phyloP scores from a whole-genome alignment of 2,113 vertebrate genomes.

The Corydoras maculifer region DNA sequence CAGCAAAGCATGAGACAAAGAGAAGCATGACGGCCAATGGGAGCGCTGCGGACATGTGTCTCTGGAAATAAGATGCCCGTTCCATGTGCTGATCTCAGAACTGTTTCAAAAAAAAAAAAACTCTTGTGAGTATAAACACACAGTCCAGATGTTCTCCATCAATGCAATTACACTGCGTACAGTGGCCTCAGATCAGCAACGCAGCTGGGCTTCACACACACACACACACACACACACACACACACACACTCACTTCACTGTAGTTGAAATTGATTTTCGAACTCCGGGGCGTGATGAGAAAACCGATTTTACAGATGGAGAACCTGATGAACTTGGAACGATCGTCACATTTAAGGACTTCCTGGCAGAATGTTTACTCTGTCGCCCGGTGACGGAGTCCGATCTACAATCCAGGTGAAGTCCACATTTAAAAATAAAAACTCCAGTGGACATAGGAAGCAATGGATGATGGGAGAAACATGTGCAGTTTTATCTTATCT shows the following conservation, averaged over 20 bases:
- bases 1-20: neutral
- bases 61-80: neutral
- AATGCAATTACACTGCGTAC: neutral
- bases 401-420: slow-evolving; percentile 12
- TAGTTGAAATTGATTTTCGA: slow-evolving; percentile 1
- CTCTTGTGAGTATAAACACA: neutral
- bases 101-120: slow-evolving; percentile 1
- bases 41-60: neutral
- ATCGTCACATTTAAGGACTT: slow-evolving; percentile 16
- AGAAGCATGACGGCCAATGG: slow-evolving; percentile 16
- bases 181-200: slow-evolving; percentile 33
- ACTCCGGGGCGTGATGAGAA: slow-evolving; percentile 14
- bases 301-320: slow-evolving; percentile 20
- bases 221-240: neutral
- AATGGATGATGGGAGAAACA: slow-evolving; percentile 16
- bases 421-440: slow-evolving; percentile 21
- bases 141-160: neutral
- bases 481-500: neutral
- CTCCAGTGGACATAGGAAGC: neutral
- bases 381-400: neutral
- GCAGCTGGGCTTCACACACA: neutral
- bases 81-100: slow-evolving; percentile 26
- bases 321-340: neutral
- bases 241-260: slow-evolving; percentile 34
- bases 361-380: slow-evolving; percentile 6